A percentile compares a stretch with the other conserved stretches of the same genome.
phyloP scores from a whole-genome alignment of 2,113 vertebrate species.

The Neogobius melanostomus region DNA sequence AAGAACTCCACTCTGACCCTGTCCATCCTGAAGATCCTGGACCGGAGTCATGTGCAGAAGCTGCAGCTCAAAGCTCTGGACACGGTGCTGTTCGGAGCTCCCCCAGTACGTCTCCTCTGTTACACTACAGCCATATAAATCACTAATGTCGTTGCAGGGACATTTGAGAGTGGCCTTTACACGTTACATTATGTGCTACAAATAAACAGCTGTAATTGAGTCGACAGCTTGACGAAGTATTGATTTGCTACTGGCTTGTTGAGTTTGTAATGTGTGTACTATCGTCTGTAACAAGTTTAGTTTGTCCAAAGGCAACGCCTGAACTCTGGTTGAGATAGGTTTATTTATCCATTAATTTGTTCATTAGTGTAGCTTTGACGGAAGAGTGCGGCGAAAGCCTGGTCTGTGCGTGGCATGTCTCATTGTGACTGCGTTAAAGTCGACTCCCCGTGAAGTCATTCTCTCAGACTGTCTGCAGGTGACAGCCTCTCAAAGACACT shows the following conservation, averaged over 20 bases:
- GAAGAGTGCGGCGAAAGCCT: not conserved
- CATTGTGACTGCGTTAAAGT: conserved; percentile 48
- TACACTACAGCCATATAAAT: no score
- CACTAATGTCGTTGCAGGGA: no score
- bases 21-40: conserved; percentile 89
- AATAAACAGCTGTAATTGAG: no score
- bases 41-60: conserved; percentile 94
- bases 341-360: not conserved
- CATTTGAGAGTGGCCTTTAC: no score
- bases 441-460: conserved; percentile 41
- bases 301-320: no score
- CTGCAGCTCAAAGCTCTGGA: conserved; percentile 94
- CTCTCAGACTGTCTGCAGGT: conserved; percentile 60
- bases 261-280: no score
- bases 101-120: conserved; percentile 79
- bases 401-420: conserved; percentile 71
- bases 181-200: no score
- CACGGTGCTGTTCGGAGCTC: conserved; percentile 94
- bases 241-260: no score
- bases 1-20: conserved; percentile 90
- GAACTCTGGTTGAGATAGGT: not conserved
- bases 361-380: not conserved
- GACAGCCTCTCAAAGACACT: conserved; percentile 63
- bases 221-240: no score
- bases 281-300: no score